These are phyloP conservation scores for Isichthys henryi DNA, from an alignment of 2,113 vertebrate species.

Conservation along the genomic window DNA sequence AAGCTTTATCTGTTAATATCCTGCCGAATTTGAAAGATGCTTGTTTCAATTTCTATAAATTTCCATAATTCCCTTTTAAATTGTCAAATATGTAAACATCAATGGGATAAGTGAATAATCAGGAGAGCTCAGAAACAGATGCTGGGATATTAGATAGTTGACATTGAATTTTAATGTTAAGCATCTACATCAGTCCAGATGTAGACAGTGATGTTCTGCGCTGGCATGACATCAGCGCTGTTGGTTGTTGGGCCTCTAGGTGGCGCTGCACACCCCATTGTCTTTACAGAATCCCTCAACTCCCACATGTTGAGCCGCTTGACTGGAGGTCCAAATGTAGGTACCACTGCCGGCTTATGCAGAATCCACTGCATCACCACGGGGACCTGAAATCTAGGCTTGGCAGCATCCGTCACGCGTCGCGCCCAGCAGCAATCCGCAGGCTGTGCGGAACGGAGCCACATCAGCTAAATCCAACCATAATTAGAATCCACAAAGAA, in stretches of 20 bases:
- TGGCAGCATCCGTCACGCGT: not conserved
- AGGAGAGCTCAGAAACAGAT: not conserved
- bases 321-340: not conserved
- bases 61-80: not conserved
- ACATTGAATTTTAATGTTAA: not conserved
- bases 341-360: not conserved
- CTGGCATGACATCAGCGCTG: not conserved
- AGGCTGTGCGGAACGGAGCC: not conserved
- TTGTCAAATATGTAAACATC: not conserved
- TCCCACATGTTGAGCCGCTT: not conserved
- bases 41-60: not conserved
- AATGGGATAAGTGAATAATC: not conserved
- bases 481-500: not conserved
- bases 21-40: not conserved
- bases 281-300: slow-evolving; percentile 15
- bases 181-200: not conserved
- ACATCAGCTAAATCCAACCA: slow-evolving; percentile 1
- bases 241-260: not conserved
- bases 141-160: not conserved
- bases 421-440: not conserved
- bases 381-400: not conserved
- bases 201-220: not conserved
- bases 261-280: not conserved
- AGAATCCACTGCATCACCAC: not conserved
- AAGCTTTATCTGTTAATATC: not conserved